Conservation (phyloP, 2,113 vertebrate species). For the Bambusicola thoracicus region DNA sequence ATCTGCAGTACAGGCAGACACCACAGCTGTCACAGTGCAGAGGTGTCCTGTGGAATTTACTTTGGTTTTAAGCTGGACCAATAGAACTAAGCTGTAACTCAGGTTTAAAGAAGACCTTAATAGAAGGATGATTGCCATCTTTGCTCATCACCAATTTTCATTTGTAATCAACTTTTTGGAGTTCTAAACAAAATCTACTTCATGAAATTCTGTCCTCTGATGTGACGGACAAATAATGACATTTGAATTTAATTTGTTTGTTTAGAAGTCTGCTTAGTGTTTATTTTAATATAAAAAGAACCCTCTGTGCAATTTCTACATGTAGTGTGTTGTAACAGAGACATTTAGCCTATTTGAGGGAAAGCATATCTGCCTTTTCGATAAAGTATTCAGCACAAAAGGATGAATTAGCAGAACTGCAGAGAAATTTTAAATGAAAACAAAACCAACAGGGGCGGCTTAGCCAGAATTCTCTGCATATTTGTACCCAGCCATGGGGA, state of each 20-base stretch:
- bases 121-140: neutral
- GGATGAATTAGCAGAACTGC: neutral
- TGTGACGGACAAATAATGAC: too few species aligned
- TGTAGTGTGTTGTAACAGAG: neutral
- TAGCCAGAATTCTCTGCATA: neutral
- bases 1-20: neutral
- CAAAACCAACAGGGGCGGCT: neutral
- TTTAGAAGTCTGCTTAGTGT: neutral
- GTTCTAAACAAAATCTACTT: slow-evolving; percentile 36
- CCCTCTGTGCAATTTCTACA: neutral
- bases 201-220: neutral
- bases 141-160: neutral
- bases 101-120: neutral
- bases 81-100: neutral
- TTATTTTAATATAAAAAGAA: neutral
- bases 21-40: neutral
- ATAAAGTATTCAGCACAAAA: neutral
- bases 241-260: neutral
- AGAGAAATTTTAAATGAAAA: neutral
- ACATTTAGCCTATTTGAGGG: neutral
- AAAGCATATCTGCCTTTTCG: neutral
- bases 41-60: neutral
- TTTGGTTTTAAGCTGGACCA: slow-evolving; percentile 9
- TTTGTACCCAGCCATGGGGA: neutral
- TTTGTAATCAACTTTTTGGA: neutral